phyloP scores from a whole-genome alignment of 2,113 vertebrate species.

The Pelecanus crispus region DNA sequence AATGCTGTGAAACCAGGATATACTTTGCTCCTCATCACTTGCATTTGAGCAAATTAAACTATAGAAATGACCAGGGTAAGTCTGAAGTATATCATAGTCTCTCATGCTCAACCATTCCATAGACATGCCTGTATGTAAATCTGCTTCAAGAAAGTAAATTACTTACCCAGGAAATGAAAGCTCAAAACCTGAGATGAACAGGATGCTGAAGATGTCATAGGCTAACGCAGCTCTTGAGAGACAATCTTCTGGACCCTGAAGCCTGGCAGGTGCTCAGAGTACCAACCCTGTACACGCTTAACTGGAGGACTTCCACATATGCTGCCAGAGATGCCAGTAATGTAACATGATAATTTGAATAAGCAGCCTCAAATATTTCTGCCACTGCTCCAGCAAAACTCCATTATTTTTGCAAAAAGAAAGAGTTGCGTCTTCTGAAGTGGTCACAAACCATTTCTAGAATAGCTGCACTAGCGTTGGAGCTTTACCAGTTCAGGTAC shows the following conservation, averaged over 20 bases:
- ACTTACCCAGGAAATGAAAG: background rate
- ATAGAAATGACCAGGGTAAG: background rate
- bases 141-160: background rate
- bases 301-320: background rate
- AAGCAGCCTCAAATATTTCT: no score
- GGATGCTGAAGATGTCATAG: background rate
- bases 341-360: background rate
- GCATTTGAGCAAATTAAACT: background rate
- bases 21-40: background rate
- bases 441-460: background rate
- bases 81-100: background rate
- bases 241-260: background rate
- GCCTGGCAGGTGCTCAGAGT: background rate
- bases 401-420: no score
- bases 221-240: background rate
- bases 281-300: rapidly evolving
- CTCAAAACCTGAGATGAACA: background rate
- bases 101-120: background rate
- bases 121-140: background rate
- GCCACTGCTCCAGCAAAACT: no score
- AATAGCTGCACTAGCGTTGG: background rate
- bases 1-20: background rate
- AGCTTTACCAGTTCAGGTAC: background rate
- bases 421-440: background rate
- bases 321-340: background rate